Base-by-base conservation (phyloP, 2,888 invertebrate species). In the Cancer borealis region DNA sequence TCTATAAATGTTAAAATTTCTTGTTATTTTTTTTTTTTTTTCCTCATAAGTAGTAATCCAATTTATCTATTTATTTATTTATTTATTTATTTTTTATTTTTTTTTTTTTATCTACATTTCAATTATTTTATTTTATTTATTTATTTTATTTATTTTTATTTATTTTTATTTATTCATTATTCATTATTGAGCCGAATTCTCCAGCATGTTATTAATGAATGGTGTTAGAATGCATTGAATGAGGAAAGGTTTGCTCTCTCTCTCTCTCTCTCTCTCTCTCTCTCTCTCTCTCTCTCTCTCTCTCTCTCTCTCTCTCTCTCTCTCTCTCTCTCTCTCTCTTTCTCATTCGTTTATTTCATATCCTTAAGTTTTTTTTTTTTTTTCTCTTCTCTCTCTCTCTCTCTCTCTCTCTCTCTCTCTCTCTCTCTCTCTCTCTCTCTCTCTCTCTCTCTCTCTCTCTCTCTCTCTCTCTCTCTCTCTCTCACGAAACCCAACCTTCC, bases 251-350 rank as follows among this genome's bases (percentile, higher is more conserved):
- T 79, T 26, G 4, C 30, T 79, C 79, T 79, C 79, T 79, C 79
- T 79, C 79, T 79, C 79, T 79, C 79, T 79, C 79, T 79, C 79
- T 79, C 79, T 79, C 79, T 30, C 30, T 79, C 30, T 79, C 30
- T 79, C 79, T 30, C 5, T 30, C 79, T 79, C 12, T 79, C 30
- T 30, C 4, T 79, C 30, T 30, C 12, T 79, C 26, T 30, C 1
- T 79, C 30, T 79, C 1, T 79, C 79, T 30, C 1, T 79, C 79
- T 26, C 8, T 73, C 73, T 73, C 4, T 73, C 73, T 73, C 1
- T 73, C 21, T 26, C 6, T 73, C 26, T 73, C 1, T n/a, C n/a
- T n/a, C 5, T 66, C 21, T 66, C 1, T 66, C 21, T n/a, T 0
- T 66, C 3, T 66, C 66, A 4, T 66, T n/a, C n/a, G 4, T 66